Percentiles rank a stretch among this genome's conserved stretches.
These are phyloP conservation scores for Hirtodrosophila cameraria DNA, from an alignment of 2,888 invertebrate species.

Conservation along the genomic window DNA sequence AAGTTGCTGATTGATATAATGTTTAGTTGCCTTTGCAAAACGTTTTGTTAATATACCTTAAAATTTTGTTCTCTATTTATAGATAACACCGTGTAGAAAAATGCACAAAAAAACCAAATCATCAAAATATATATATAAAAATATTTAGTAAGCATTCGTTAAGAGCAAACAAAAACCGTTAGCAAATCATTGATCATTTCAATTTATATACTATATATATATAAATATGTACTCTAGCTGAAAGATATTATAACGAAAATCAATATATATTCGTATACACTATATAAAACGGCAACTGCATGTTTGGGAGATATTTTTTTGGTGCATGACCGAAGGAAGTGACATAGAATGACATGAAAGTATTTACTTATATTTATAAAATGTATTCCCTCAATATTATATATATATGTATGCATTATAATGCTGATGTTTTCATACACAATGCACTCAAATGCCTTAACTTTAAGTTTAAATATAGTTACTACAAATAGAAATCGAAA, in stretches of 20 bases:
- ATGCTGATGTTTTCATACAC: slow-evolving; percentile 60
- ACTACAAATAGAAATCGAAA: slow-evolving; percentile 31
- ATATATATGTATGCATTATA: slow-evolving; percentile 34
- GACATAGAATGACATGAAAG: slow-evolving; percentile 44
- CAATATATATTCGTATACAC: slow-evolving; percentile 24
- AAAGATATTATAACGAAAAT: slow-evolving; percentile 38
- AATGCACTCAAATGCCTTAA: slow-evolving; percentile 42
- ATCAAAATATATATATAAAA: slow-evolving; percentile 17
- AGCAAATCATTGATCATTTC: slow-evolving; percentile 50
- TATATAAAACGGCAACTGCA: slow-evolving; percentile 25
- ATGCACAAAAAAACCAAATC: slow-evolving; percentile 67
- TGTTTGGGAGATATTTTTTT: slow-evolving; percentile 37
- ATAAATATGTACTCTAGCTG: slow-evolving; percentile 40
- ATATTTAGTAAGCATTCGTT: slow-evolving; percentile 57
- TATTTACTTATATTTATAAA: slow-evolving; percentile 61
- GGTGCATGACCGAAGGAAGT: slow-evolving; percentile 39
- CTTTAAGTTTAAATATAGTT: slow-evolving; percentile 32
- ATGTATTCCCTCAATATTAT: slow-evolving; percentile 48
- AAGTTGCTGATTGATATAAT: slow-evolving; percentile 50
- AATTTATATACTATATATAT: slow-evolving; percentile 28
- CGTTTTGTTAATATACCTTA: slow-evolving; percentile 11
- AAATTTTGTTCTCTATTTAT: slow-evolving; percentile 34
- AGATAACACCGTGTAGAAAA: slow-evolving; percentile 70
- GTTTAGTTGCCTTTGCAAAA: slow-evolving; percentile 33
- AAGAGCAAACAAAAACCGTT: slow-evolving; percentile 37